Percentiles rank a stretch among this genome's conserved stretches.
Conservation (phyloP, 2,113 vertebrate genomes). For the Tychaedon coryphoeus region DNA sequence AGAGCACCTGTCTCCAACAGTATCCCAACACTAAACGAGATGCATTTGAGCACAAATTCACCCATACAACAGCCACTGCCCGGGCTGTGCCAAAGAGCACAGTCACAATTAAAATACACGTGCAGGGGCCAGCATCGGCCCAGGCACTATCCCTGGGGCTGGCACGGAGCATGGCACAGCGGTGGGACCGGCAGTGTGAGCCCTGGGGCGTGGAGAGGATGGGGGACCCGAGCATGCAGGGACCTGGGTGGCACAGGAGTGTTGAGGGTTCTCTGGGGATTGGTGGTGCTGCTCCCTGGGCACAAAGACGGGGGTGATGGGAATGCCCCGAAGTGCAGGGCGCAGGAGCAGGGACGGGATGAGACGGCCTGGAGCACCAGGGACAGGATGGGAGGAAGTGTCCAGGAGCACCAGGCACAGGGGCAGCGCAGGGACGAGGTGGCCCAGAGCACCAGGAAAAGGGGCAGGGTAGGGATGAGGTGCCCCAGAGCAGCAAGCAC, state of each 20-base stretch:
- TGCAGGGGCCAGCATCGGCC: background rate
- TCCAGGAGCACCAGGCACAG: too few species aligned
- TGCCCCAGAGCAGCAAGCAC: too few species aligned
- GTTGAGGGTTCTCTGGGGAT: rapidly evolving
- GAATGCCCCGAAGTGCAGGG: rapidly evolving
- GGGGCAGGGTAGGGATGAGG: too few species aligned
- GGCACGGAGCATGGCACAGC: background rate
- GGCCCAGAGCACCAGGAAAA: too few species aligned
- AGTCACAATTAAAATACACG: background rate
- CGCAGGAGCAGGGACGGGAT: background rate
- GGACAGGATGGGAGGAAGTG: too few species aligned
- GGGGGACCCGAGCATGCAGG: background rate
- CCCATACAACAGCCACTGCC: background rate
- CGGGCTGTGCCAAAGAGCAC: background rate
- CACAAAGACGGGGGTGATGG: rapidly evolving
- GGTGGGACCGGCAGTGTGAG: rapidly evolving
- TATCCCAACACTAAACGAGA: rapidly evolving
- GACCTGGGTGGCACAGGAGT: rapidly evolving
- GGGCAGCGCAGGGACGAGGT: too few species aligned
- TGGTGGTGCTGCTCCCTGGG: rapidly evolving
- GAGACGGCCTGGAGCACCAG: too few species aligned
- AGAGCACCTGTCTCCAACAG: background rate
- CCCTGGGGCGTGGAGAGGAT: rapidly evolving
- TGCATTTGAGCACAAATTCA: rapidly evolving
- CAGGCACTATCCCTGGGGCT: background rate